phyloP scores from a whole-genome alignment of 1,140 invertebrate species.

The Teleogryllus occipitalis region DNA sequence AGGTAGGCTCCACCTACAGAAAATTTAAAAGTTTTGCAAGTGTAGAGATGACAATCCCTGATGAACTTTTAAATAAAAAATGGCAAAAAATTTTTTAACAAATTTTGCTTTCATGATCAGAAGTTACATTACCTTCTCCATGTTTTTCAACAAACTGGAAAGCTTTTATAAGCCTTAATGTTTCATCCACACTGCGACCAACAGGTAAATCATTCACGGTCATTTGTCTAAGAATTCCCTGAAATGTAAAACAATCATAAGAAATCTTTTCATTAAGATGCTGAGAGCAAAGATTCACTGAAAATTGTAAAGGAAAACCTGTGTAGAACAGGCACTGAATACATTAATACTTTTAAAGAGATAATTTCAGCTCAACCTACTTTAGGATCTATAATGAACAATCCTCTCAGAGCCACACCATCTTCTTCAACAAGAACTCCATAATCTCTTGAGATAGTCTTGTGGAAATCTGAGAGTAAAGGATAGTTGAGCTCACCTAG shows the following conservation, averaged over 20 bases:
- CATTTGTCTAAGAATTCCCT: conserved; percentile 67
- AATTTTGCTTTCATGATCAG: background rate
- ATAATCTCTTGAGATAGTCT: conserved; percentile 77
- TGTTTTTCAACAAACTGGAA: conserved; percentile 90
- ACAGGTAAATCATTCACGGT: conserved; percentile 86
- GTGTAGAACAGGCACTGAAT: background rate
- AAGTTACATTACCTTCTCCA: conserved; percentile 62
- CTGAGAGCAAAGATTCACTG: background rate
- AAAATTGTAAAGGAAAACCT: background rate
- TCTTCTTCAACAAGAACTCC: conserved; percentile 77
- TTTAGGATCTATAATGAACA: conserved; percentile 51
- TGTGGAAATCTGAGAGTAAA: conserved; percentile 86
- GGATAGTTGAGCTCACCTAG: conserved; percentile 83
- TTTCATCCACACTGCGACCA: conserved; percentile 87
- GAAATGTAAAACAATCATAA: conserved; percentile 25
- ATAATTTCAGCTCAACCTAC: conserved; percentile 21
- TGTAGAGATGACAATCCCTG: too few species aligned
- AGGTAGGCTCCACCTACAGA: too few species aligned
- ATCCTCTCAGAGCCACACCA: conserved; percentile 78
- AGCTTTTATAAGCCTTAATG: conserved; percentile 79
- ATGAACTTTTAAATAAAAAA: too few species aligned
- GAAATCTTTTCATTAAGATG: background rate
- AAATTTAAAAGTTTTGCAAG: too few species aligned
- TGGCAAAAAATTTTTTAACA: background rate
- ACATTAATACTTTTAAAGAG: background rate